Conservation (phyloP, 2,797 vertebrate species). For the Xerus rutilus region DNA sequence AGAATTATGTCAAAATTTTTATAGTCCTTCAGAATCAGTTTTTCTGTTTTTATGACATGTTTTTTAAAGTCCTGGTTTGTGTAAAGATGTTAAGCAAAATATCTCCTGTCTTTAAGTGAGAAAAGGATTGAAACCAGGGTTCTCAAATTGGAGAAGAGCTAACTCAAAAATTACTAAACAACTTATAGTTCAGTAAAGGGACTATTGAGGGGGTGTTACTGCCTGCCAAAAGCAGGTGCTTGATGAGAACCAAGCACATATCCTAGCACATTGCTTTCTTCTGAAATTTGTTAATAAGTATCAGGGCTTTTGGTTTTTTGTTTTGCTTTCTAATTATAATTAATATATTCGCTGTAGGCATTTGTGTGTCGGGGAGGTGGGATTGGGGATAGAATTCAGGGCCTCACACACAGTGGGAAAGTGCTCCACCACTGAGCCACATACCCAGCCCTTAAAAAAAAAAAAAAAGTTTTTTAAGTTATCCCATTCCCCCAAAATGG, state of each 20-base stretch:
- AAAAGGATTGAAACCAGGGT: slow-evolving; percentile 11
- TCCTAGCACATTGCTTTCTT: background rate
- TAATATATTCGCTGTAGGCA: background rate
- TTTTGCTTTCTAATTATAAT: background rate
- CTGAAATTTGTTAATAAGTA: background rate
- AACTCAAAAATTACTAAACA: background rate
- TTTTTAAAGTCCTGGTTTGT: slow-evolving; percentile 31
- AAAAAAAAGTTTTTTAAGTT: background rate
- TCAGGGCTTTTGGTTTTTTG: background rate
- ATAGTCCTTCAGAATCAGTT: slow-evolving; percentile 15
- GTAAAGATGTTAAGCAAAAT: background rate
- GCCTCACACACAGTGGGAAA: too few relatives aligned
- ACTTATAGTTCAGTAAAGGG: background rate
- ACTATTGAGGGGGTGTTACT: background rate
- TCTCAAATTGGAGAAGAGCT: background rate
- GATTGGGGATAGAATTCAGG: too few relatives aligned
- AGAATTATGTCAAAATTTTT: slow-evolving; percentile 36
- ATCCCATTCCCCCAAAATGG: background rate
- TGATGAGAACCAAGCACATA: background rate
- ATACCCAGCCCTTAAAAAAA: too few relatives aligned
- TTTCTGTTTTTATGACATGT: slow-evolving; percentile 50
- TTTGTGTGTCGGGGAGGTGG: background rate
- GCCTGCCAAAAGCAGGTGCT: too few relatives aligned
- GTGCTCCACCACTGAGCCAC: too few relatives aligned
- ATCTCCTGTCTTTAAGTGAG: background rate